Conservation (phyloP, 2,797 vertebrate genomes). For the Cossypha niveicapilla region DNA sequence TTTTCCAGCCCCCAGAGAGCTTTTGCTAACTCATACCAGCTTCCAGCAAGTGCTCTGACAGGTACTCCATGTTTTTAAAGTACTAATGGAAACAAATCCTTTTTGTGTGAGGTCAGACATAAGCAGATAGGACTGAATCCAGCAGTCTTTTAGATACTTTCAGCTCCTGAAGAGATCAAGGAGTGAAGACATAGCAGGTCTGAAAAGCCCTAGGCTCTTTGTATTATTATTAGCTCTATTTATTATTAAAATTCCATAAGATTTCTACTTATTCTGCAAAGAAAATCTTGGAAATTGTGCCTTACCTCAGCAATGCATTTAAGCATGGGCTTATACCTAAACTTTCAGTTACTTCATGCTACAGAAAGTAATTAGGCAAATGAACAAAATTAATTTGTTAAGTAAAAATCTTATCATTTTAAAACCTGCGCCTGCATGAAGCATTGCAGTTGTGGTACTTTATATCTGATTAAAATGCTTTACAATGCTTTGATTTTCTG, state of each 20-base stretch:
- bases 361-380: not conserved
- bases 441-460: not conserved
- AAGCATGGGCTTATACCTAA: not conserved
- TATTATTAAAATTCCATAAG: not conserved
- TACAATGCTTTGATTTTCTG: constrained; percentile 7
- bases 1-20: not conserved
- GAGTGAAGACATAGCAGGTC: not conserved
- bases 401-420: not conserved
- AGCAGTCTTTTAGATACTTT: not conserved
- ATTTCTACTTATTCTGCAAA: not conserved
- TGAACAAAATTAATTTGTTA: not conserved
- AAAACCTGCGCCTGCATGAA: not conserved
- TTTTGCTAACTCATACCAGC: not conserved
- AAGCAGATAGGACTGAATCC: not conserved
- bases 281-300: not conserved
- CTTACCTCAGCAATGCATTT: not conserved
- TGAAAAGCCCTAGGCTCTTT: not conserved
- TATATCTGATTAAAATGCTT: not conserved
- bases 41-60: not conserved
- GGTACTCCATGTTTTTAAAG: not conserved
- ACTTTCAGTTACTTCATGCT: not conserved
- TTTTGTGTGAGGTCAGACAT: not conserved
- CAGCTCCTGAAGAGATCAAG: not conserved
- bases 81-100: not conserved
- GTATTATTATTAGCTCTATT: not conserved